These are phyloP conservation scores for Spinus pinus DNA, from an alignment of 2,797 vertebrate genomes.

Conservation along the genomic window DNA sequence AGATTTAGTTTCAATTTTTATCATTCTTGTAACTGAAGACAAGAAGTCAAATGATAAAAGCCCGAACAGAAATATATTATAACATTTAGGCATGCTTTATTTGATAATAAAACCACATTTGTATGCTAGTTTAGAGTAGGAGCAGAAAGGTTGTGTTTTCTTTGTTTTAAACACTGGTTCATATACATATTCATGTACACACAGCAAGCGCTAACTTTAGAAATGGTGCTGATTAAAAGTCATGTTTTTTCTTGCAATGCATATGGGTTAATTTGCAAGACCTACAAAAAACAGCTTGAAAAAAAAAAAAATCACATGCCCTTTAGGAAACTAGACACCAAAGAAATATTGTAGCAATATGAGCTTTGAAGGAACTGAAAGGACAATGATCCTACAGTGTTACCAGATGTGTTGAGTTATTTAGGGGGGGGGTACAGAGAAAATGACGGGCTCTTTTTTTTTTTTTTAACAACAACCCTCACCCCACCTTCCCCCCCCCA, in stretches of 20 bases:
- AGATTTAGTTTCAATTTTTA: conserved; percentile 77
- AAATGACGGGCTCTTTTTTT: conserved; percentile 72
- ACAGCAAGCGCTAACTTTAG: conserved; percentile 53
- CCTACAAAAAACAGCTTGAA: conserved; percentile 72
- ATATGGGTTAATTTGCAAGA: conserved; percentile 83
- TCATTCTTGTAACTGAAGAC: conserved; percentile 77
- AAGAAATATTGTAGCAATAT: conserved; percentile 92
- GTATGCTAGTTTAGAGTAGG: conserved; percentile 38
- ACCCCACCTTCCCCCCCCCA: rapidly evolving
- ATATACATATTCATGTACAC: conserved; percentile 53
- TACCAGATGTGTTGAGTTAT: conserved; percentile 98
- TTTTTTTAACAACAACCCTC: conserved; percentile 51
- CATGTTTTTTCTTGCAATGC: conserved; percentile 69
- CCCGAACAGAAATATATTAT: conserved; percentile 63
- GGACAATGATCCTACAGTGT: conserved; percentile 97
- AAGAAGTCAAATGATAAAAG: conserved; percentile 70
- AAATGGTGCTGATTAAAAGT: conserved; percentile 69
- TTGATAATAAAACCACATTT: conserved; percentile 73
- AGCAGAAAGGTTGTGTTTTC: conserved; percentile 29
- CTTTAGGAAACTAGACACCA: conserved; percentile 88
- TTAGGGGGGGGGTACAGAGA: conserved; percentile 80
- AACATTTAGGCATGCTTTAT: conserved; percentile 65
- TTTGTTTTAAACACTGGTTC: not conserved
- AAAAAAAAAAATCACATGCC: conserved; percentile 72
- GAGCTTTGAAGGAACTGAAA: conserved; percentile 87